These are phyloP conservation scores for Silurus asotus DNA, from an alignment of 2,113 vertebrate genomes.

Conservation along the genomic window DNA sequence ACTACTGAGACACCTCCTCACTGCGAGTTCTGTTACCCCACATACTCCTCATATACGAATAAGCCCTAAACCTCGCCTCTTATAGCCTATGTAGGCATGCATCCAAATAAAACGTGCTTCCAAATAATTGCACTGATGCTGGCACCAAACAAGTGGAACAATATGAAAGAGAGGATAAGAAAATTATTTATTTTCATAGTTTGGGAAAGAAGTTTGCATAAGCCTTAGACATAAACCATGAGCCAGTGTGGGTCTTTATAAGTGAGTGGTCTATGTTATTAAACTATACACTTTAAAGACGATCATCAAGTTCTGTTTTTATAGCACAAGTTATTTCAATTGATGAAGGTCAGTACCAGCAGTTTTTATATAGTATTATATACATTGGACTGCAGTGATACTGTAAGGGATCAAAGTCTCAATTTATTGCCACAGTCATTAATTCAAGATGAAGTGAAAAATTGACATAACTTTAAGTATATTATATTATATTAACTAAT, in stretches of 20 bases:
- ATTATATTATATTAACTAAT: too few species aligned
- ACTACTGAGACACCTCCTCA: not conserved
- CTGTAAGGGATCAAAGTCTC: too few species aligned
- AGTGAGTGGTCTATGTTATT: not conserved
- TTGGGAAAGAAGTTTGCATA: not conserved
- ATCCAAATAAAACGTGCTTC: constrained; percentile 8
- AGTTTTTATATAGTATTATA: too few species aligned
- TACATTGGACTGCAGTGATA: too few species aligned
- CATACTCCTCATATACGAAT: not conserved
- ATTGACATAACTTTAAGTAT: too few species aligned
- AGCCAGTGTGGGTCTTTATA: not conserved
- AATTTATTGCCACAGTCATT: too few species aligned
- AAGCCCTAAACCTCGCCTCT: constrained; percentile 1
- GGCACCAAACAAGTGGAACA: not conserved
- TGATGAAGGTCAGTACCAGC: too few species aligned
- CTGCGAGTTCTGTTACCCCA: not conserved
- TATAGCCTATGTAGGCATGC: not conserved
- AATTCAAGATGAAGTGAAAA: too few species aligned
- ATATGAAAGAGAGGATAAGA: not conserved
- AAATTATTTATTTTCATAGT: not conserved
- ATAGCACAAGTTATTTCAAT: too few species aligned
- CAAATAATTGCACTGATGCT: constrained; percentile 23
- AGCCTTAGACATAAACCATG: constrained; percentile 7
- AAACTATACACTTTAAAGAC: not conserved
- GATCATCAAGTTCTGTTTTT: too few species aligned